A percentile compares a stretch with the other conserved stretches of the same genome.
Conservation (phyloP, 2,797 vertebrate species). For the Vespertilio murinus region DNA sequence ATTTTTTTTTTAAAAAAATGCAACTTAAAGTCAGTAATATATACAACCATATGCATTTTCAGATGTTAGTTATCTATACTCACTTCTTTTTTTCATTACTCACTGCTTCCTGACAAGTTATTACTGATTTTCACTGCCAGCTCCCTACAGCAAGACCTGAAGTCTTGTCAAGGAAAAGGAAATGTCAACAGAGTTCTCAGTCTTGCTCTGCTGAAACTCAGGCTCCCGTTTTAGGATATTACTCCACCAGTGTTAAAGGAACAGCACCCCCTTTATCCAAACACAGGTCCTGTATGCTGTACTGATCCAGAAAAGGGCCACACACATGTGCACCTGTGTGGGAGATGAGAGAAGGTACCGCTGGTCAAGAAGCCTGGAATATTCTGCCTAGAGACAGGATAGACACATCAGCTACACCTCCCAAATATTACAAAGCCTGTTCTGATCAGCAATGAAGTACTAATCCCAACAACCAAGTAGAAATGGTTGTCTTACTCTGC, state of each 20-base stretch:
- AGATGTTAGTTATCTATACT: constrained; percentile 70
- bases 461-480: constrained; percentile 23
- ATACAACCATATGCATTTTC: constrained; percentile 63
- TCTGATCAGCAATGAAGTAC: neutral
- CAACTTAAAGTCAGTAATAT: neutral
- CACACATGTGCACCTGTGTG: neutral
- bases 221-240: neutral
- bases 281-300: rapidly evolving
- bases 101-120: constrained; percentile 75
- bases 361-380: neutral
- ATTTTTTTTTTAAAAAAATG: neutral
- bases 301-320: neutral
- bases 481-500: constrained; percentile 59
- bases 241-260: constrained; percentile 60
- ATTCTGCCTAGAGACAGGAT: neutral
- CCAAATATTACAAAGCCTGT: neutral
- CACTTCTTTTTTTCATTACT: constrained; percentile 25
- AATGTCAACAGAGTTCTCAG: constrained; percentile 70
- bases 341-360: neutral
- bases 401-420: neutral
- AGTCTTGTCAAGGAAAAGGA: constrained; percentile 73
- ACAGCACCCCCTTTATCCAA: constrained; percentile 13
- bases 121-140: constrained; percentile 71
- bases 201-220: constrained; percentile 50
- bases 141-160: constrained; percentile 75